Evolutionary conservation across 2,888 invertebrate species (phyloP).

Genomic region (Patella ulyssiponensis): DNA sequence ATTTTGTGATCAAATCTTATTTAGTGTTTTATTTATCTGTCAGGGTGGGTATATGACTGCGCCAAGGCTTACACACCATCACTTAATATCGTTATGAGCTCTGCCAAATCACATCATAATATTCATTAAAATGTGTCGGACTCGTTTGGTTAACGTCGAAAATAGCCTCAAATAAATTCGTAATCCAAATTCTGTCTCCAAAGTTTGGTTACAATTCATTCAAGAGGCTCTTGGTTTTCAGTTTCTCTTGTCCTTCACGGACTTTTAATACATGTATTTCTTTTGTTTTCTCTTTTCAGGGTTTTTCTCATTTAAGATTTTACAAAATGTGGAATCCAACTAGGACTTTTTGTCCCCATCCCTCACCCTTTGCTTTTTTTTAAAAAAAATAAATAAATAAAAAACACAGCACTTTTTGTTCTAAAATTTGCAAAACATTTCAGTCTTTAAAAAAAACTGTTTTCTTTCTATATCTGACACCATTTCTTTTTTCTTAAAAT

Average conservation of each 20-base stretch:
- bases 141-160: not conserved
- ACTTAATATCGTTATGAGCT: not conserved
- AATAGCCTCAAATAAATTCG: constrained; percentile 6
- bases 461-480: no score
- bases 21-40: not conserved
- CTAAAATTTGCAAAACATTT: not conserved
- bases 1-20: not conserved
- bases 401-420: not conserved
- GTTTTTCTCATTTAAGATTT: not conserved
- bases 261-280: not conserved
- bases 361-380: no score
- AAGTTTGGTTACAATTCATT: not conserved
- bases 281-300: not conserved
- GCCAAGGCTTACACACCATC: not conserved
- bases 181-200: not conserved
- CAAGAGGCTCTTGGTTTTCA: not conserved
- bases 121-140: not conserved
- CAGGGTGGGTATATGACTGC: not conserved
- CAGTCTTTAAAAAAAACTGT: not conserved
- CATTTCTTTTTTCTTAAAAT: no score
- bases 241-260: not conserved
- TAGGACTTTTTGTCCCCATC: not conserved
- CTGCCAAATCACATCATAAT: not conserved
- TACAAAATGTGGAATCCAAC: constrained; percentile 6
- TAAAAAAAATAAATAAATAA: not conserved